Evolutionary conservation across 2,113 vertebrate genomes (phyloP).

Genomic region (Etheostoma cragini): DNA sequence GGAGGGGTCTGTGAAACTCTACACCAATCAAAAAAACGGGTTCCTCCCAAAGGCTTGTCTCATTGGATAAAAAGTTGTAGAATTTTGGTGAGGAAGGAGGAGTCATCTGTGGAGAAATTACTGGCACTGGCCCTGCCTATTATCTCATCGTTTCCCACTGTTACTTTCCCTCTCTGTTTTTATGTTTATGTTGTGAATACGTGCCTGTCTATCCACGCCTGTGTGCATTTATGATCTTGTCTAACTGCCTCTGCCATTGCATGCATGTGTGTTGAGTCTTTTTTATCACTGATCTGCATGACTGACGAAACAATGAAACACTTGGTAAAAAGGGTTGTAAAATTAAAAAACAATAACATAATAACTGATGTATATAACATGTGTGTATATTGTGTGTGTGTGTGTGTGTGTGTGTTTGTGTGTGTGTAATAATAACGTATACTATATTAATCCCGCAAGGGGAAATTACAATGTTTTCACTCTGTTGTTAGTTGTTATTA

Average conservation of each 20-base stretch:
- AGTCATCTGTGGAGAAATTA: constrained; percentile 34
- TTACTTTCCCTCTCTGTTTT: neutral
- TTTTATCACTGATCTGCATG: neutral
- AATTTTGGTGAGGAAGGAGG: constrained; percentile 48
- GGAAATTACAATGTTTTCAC: too few relatives aligned
- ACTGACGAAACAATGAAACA: neutral
- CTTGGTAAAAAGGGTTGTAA: neutral
- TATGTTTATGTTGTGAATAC: neutral
- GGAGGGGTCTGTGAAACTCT: constrained; percentile 54
- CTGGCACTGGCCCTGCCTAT: neutral
- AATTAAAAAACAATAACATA: neutral
- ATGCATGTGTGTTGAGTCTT: neutral
- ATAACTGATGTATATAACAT: too few relatives aligned
- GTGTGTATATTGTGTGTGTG: too few relatives aligned
- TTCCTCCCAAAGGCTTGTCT: constrained; percentile 3
- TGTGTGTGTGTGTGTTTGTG: too few relatives aligned
- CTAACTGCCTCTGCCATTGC: neutral
- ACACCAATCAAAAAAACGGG: constrained; percentile 52
- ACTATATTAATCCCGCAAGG: too few relatives aligned
- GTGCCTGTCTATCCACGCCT: neutral
- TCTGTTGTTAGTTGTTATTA: too few relatives aligned
- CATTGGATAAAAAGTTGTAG: constrained; percentile 53
- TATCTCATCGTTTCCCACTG: constrained; percentile 16
- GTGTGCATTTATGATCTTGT: neutral
- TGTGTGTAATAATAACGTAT: too few relatives aligned